phyloP scores from a whole-genome alignment of 1,140 invertebrate genomes.

The Ips nitidus region DNA sequence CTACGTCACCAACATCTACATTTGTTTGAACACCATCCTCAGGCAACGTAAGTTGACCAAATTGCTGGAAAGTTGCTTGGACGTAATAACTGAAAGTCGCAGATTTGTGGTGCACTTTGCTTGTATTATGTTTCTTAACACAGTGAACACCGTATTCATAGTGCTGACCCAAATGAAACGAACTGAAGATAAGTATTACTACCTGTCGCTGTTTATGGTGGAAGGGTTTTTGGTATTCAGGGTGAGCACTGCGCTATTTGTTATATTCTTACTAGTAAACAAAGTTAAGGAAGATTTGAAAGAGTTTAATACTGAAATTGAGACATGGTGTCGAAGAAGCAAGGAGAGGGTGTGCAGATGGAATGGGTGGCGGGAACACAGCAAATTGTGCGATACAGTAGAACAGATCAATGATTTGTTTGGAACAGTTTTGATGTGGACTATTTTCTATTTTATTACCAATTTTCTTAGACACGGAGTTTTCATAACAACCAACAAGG shows the following conservation, averaged over 20 bases:
- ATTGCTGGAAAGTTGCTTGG: background rate
- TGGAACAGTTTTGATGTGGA: conserved; percentile 11
- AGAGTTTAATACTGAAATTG: background rate
- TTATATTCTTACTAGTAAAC: conserved; percentile 22
- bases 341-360: background rate
- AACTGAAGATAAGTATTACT: conserved; percentile 13
- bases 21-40: conserved; percentile 13
- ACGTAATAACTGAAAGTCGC: background rate
- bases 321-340: no score
- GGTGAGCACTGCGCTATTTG: conserved; percentile 7
- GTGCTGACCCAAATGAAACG: conserved; percentile 17
- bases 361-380: conserved; percentile 1
- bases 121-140: conserved; percentile 1
- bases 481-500: conserved; percentile 9
- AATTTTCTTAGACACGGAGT: conserved; percentile 21
- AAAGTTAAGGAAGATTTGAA: conserved; percentile 4
- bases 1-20: conserved; percentile 16
- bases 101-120: conserved; percentile 15
- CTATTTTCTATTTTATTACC: conserved; percentile 14
- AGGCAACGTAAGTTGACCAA: background rate
- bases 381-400: background rate
- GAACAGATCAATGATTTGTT: conserved; percentile 16
- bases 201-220: conserved; percentile 13
- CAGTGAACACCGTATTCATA: conserved; percentile 12
- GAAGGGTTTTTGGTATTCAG: conserved; percentile 16